phyloP scores from a whole-genome alignment of 2,888 invertebrate genomes.

The Girardia tigrina region DNA sequence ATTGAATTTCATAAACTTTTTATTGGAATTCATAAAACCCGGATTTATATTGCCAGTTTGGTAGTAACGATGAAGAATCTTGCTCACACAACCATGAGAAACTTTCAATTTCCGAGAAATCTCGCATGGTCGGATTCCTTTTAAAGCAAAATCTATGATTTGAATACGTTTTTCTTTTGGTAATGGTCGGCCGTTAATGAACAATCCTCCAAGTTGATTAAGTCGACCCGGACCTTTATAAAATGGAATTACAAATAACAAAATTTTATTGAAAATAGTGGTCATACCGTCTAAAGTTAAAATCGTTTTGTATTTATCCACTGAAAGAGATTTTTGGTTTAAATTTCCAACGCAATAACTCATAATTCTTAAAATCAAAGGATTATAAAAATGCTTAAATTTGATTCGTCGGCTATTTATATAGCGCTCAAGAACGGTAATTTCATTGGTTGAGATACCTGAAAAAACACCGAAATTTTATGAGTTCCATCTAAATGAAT shows the following conservation, averaged over 20 bases:
- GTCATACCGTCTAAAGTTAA: conserved; percentile 8
- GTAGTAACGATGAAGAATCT: conserved; percentile 59
- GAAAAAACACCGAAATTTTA: too few relatives aligned
- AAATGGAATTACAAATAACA: neutral
- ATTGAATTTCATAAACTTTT: neutral
- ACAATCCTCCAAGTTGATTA: conserved; percentile 88
- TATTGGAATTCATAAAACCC: neutral
- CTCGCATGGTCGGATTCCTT: conserved; percentile 81
- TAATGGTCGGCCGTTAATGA: conserved; percentile 88
- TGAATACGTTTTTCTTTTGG: conserved; percentile 83
- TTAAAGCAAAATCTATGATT: conserved; percentile 89
- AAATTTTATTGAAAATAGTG: too few relatives aligned
- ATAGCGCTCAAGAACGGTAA: neutral
- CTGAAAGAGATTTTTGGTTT: neutral
- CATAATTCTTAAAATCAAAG: neutral
- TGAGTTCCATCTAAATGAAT: too few relatives aligned
- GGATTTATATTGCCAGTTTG: conserved; percentile 32
- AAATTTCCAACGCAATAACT: neutral
- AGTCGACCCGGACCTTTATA: conserved; percentile 72
- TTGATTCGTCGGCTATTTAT: neutral
- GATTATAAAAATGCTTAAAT: neutral
- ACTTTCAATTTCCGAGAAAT: conserved; percentile 84
- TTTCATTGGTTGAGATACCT: conserved; percentile 14
- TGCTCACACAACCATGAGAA: conserved; percentile 93
- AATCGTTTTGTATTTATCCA: neutral